Conservation (phyloP, 2,113 vertebrate genomes). For the Fregetta grallaria region DNA sequence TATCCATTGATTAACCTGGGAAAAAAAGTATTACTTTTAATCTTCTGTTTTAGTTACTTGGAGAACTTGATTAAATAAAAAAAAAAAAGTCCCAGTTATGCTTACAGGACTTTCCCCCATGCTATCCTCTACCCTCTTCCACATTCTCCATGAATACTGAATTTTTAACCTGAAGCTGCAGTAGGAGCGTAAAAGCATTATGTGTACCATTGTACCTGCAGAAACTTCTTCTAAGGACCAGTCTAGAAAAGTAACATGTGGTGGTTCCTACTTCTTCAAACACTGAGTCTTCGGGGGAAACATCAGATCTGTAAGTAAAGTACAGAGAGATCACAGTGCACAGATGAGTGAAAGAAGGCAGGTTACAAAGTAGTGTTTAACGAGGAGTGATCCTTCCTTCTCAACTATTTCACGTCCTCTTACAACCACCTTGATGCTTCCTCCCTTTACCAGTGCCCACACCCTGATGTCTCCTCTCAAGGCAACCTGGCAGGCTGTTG, state of each 20-base stretch:
- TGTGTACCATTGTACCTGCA: accelerated
- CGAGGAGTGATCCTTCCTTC: background rate
- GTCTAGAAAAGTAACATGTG: background rate
- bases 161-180: background rate
- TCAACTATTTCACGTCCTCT: background rate
- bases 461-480: background rate
- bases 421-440: background rate
- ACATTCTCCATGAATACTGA: background rate
- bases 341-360: background rate
- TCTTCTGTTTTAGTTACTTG: background rate
- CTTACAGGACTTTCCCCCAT: background rate
- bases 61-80: background rate
- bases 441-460: background rate
- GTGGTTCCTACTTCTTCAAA: background rate
- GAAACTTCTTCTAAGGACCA: background rate
- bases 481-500: background rate
- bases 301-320: background rate
- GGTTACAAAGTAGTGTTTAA: background rate
- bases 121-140: background rate
- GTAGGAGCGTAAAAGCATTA: background rate
- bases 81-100: background rate
- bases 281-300: background rate
- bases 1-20: background rate
- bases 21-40: background rate
- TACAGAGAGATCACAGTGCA: background rate